These are phyloP conservation scores for Actenoides hombroni DNA, from an alignment of 2,113 vertebrate species.

Conservation along the genomic window DNA sequence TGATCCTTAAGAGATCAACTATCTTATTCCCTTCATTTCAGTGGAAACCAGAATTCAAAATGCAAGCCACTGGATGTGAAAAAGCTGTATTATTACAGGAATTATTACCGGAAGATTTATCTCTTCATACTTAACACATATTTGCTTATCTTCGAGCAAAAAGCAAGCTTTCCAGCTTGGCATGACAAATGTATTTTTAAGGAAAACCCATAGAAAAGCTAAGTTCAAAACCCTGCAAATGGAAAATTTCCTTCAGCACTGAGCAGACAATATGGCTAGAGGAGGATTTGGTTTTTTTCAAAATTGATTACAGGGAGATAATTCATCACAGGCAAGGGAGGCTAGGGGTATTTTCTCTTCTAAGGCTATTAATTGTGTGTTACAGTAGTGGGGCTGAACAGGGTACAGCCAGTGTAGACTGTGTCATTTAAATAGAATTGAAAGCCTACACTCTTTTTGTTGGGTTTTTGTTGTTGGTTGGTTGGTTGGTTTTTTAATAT, in stretches of 20 bases:
- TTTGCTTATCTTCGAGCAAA: neutral
- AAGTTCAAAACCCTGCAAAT: neutral
- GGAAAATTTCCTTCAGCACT: neutral
- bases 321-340: neutral
- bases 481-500: neutral
- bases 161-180: neutral
- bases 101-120: neutral
- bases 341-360: neutral
- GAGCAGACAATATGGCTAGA: neutral
- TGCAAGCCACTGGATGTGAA: neutral
- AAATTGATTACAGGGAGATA: neutral
- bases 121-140: neutral
- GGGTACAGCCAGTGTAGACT: neutral
- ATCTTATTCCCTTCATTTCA: neutral
- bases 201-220: neutral
- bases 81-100: too few relatives aligned
- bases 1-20: neutral
- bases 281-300: accelerated
- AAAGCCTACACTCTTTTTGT: neutral
- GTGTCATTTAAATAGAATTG: neutral
- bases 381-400: neutral
- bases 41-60: neutral
- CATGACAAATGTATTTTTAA: neutral
- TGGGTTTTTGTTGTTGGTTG: neutral
- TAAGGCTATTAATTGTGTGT: neutral